These are phyloP conservation scores for Tachysurus vachellii DNA, from an alignment of 2,113 vertebrate species.

Conservation along the genomic window DNA sequence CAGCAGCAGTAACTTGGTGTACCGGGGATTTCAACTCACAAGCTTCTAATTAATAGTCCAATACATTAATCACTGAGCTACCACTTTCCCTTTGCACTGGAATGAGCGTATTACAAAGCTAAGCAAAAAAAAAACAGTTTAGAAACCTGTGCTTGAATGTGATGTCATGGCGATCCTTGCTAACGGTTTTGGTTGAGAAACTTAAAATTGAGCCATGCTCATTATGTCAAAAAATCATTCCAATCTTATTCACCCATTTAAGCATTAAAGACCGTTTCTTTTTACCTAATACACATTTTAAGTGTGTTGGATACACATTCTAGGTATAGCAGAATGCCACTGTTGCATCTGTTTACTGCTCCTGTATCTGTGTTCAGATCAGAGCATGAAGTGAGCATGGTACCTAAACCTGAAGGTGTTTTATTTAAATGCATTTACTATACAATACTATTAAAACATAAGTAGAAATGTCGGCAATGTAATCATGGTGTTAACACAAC, in stretches of 20 bases:
- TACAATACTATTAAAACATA: not conserved
- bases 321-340: not conserved
- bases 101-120: not conserved
- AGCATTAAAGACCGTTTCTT: not conserved
- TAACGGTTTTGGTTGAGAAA: not conserved
- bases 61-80: too few species aligned
- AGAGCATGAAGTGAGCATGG: not conserved
- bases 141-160: not conserved
- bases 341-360: not conserved
- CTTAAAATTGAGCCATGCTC: too few species aligned
- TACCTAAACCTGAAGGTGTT: not conserved
- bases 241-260: not conserved
- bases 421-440: not conserved
- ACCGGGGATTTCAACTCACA: too few species aligned
- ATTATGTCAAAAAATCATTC: too few species aligned
- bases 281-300: not conserved
- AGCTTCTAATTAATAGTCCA: too few species aligned
- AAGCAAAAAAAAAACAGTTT: not conserved
- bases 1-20: too few species aligned
- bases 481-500: too few species aligned
- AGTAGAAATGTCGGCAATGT: not conserved
- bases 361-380: not conserved
- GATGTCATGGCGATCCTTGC: not conserved
- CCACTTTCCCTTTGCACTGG: not conserved
- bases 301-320: not conserved